Evolutionary conservation across 2,888 invertebrate species (phyloP).

Genomic region (Cremastobaeus sp.): DNA sequence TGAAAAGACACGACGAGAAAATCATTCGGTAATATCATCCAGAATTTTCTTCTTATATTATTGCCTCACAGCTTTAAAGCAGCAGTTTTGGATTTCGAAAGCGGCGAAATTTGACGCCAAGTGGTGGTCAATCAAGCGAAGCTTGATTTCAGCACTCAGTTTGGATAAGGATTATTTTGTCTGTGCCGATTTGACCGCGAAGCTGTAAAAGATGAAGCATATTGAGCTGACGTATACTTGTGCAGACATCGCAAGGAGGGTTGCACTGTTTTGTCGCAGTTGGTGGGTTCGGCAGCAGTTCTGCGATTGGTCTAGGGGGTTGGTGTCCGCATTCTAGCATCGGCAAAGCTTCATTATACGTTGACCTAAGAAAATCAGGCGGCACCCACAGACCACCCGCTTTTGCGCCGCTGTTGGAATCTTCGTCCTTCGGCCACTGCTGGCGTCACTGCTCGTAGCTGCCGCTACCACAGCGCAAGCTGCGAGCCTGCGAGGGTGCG

Average conservation of each 20-base stretch:
- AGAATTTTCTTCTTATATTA: conserved; percentile 18
- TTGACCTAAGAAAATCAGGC: conserved; percentile 79
- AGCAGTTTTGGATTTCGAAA: no score
- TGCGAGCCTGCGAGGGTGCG: conserved; percentile 67
- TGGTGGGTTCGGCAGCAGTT: conserved; percentile 67
- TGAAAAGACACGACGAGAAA: conserved; percentile 63
- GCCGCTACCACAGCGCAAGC: conserved; percentile 49
- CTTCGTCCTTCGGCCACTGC: conserved; percentile 62
- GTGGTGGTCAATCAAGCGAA: conserved; percentile 1
- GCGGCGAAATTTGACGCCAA: conserved; percentile 6
- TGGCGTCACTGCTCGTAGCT: conserved; percentile 60
- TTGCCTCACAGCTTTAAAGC: no score
- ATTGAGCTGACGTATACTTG: conserved; percentile 19
- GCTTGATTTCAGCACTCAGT: no score
- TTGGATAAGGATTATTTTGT: no score
- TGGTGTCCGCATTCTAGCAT: conserved; percentile 66
- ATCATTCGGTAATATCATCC: conserved; percentile 61
- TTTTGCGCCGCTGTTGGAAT: conserved; percentile 25
- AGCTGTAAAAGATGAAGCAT: conserved; percentile 25
- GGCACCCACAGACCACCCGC: conserved; percentile 65
- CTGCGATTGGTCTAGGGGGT: conserved; percentile 74
- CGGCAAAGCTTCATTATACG: conserved; percentile 76
- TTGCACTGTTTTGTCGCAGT: conserved; percentile 67
- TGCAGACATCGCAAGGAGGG: conserved; percentile 29
- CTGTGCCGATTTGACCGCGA: background rate